Evolutionary conservation across 2,888 invertebrate genomes (phyloP), one percentile per base, ranked within the genome.

Genomic region (Pegoplata infirma): DNA sequence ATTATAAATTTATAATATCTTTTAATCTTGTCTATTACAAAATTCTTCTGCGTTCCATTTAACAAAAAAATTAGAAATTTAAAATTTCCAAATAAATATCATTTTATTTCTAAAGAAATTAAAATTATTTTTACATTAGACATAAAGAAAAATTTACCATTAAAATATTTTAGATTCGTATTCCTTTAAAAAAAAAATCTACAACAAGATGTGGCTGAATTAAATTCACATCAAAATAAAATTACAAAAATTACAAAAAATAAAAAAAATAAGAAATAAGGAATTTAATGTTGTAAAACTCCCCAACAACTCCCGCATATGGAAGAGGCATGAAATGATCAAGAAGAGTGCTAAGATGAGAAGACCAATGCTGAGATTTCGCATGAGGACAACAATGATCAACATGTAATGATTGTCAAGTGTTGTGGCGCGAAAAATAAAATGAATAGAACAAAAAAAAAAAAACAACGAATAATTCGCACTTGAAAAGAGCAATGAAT

Each of bases 401-500:
- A 79, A 75, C 75, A 71, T 66, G 63, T 75, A 82, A 79, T 76
- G 66, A 80, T 69, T 76, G 67, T 80, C 64, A 75, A 63, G 61
- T 67, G 74, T 63, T 68, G 76, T 80, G 73, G 74, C 75, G 71
- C 73, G 76, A 78, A 73, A 68, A 67, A 44, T 64, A 23, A 47
- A 49, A 32, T 14, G 12, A 59, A 12, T 12, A 14, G 10, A 49
- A 67, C 28, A 46, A 36, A 17, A 59, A 40, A 47, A 56, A 63
- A 28, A 4, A 73, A 47, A 28, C 64, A 51, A 56, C 66, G 63
- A 71, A 68, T 75, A 73, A 61, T 76, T 80, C 53, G 75, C 81
- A 80, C 73, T 79, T 75, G 64, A 75, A 71, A 82, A 79, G 82
- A 80, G 82, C 81, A 82, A 80, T 82, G 80, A 77, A 81, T 82